Conservation (phyloP, 2,797 vertebrate species). For the Propithecus perrieri region DNA sequence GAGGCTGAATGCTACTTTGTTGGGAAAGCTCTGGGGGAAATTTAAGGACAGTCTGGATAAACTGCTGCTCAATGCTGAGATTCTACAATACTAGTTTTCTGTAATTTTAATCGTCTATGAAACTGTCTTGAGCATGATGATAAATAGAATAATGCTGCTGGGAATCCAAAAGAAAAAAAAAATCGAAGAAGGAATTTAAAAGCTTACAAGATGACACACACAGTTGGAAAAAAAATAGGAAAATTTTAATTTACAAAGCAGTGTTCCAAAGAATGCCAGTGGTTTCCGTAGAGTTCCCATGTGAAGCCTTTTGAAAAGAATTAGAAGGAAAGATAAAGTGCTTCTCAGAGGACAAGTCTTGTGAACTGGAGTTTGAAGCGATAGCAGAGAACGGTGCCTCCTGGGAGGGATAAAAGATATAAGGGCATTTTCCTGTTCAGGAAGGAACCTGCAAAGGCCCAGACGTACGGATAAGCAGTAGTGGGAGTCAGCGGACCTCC, state of each 20-base stretch:
- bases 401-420: not conserved
- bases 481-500: not conserved
- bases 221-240: not conserved
- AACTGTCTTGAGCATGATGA: not conserved
- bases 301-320: not conserved
- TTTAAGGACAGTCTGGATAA: not conserved
- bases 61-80: not conserved
- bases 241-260: constrained; percentile 40
- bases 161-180: not conserved
- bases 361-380: not conserved
- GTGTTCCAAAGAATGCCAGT: not conserved
- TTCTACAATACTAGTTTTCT: not conserved
- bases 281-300: constrained; percentile 12
- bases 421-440: not conserved
- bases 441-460: not conserved
- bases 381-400: not conserved
- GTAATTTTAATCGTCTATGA: not conserved
- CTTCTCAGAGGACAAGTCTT: not conserved
- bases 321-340: not conserved
- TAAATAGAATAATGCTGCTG: not conserved
- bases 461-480: not conserved
- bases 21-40: not conserved
- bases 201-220: not conserved
- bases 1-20: not conserved
- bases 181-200: constrained; percentile 3